Evolutionary conservation across 2,113 vertebrate genomes (phyloP), one percentile per base, ranked within the genome.

Genomic region (Nannospalax galili): DNA sequence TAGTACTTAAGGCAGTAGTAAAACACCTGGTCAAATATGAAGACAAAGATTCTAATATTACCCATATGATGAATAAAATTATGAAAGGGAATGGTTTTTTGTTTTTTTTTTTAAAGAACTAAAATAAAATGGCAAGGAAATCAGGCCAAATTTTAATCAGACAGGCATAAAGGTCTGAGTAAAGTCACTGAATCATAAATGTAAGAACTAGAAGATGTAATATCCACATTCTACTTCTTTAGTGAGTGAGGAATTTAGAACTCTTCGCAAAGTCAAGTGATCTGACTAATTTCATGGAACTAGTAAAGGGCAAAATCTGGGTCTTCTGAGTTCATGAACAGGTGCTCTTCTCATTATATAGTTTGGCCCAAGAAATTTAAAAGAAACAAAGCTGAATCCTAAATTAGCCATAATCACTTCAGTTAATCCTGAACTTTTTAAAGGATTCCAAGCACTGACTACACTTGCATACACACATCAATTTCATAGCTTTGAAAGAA

Each of bases 141-240:
- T 70, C 14, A 85, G 64, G 84, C 10, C 58, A 93, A 82, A 74
- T 80, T 84, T 90, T 74, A 90, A 62, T 82, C 35, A 85, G 94
- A 96, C 11, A 94, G n/a, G 24, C n/a, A 80, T 20, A 93, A 94
- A 86, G 56, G n/a, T 72, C 48, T 84, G 3, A 93, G 45, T 80
- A 9, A 96, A 94, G 78, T 91, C 42, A 78, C 0, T 69, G 11
- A 77, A 84, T 82, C 85, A 87, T 37, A 64, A 87, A 58, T 84
- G 22, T 88, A 78, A 74, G 11, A 82, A 56, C n/a, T 16, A 70
- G 28, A 80, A 70, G n/a, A 32, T 86, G 16, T 84, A 87, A 92
- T 64, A 4, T 58, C 12, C 56, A 88, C 11, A 28, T 30, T 74
- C 26, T 67, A 85, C 56, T 93, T 80, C 78, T 81, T 84, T 91